Conservation (phyloP, 2,888 invertebrate species). For the Parasteatoda lunata region DNA sequence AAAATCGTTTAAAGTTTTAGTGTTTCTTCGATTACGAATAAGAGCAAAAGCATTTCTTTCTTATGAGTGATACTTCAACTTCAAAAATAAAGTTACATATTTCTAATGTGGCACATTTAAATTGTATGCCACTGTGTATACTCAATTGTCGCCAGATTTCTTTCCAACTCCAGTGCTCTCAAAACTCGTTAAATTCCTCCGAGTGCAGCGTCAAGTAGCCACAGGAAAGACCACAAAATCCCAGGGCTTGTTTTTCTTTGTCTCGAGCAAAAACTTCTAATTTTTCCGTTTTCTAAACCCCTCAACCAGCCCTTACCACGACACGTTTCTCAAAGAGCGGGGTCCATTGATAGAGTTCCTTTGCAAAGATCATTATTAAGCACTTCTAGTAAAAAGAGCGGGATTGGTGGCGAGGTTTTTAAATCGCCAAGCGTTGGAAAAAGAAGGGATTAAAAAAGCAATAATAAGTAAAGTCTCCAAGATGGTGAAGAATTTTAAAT, state of each 20-base stretch:
- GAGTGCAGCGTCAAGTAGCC: conserved; percentile 55
- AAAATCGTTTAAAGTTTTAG: conserved; percentile 48
- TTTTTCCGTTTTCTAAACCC: conserved; percentile 20
- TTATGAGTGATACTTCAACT: not conserved
- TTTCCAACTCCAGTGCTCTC: conserved; percentile 33
- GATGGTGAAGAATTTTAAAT: conserved; percentile 39
- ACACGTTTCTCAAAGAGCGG: conserved; percentile 8
- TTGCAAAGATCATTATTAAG: conserved; percentile 58
- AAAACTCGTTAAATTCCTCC: conserved; percentile 55
- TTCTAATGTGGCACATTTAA: not conserved
- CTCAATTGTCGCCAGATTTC: conserved; percentile 44
- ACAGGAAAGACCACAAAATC: conserved; percentile 62
- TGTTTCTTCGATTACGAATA: conserved; percentile 15
- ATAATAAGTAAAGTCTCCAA: conserved; percentile 10
- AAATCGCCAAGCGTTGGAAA: conserved; percentile 12
- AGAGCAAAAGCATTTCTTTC: conserved; percentile 3
- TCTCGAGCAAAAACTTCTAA: conserved; percentile 18
- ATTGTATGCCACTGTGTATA: not conserved
- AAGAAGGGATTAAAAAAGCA: conserved; percentile 1
- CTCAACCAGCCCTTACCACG: conserved; percentile 1
- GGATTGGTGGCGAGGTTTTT: not conserved
- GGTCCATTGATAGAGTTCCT: conserved; percentile 45
- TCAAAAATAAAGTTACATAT: not conserved
- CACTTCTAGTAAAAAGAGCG: conserved; percentile 40
- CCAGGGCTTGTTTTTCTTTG: conserved; percentile 27